These are phyloP conservation scores for Phortica variegata DNA, from an alignment of 1,140 invertebrate species.

Conservation along the genomic window DNA sequence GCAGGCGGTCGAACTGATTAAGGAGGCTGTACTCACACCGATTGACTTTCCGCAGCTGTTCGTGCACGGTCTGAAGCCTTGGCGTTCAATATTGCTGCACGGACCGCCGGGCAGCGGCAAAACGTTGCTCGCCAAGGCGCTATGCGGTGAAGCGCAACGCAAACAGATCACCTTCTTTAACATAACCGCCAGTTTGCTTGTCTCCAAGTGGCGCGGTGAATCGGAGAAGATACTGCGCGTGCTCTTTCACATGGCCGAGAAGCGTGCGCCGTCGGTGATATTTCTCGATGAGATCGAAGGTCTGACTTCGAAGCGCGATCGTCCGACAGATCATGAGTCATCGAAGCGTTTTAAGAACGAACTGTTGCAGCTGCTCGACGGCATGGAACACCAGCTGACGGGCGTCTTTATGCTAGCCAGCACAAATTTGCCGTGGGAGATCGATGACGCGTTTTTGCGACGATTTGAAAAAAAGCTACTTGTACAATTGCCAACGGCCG, in stretches of 20 bases:
- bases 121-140: conserved; percentile 84
- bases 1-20: conserved; percentile 78
- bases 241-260: conserved; percentile 85
- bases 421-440: conserved; percentile 91
- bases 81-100: conserved; percentile 82
- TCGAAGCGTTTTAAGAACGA: conserved; percentile 89
- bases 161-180: conserved; percentile 78
- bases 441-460: conserved; percentile 84
- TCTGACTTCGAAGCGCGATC: conserved; percentile 71
- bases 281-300: conserved; percentile 97
- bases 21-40: conserved; percentile 87
- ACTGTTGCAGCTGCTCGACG: conserved; percentile 90
- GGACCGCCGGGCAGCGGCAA: conserved; percentile 86
- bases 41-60: conserved; percentile 84
- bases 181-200: conserved; percentile 81
- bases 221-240: conserved; percentile 86
- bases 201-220: conserved; percentile 94
- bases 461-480: conserved; percentile 86
- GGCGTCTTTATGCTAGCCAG: conserved; percentile 82
- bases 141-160: conserved; percentile 80
- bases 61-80: conserved; percentile 73
- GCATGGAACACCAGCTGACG: conserved; percentile 61
- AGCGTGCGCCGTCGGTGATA: conserved; percentile 88
- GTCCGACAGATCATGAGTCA: conserved; percentile 83
- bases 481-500: conserved; percentile 71